phyloP scores from a whole-genome alignment of 2,888 invertebrate genomes.

The Desoria tigrina region DNA sequence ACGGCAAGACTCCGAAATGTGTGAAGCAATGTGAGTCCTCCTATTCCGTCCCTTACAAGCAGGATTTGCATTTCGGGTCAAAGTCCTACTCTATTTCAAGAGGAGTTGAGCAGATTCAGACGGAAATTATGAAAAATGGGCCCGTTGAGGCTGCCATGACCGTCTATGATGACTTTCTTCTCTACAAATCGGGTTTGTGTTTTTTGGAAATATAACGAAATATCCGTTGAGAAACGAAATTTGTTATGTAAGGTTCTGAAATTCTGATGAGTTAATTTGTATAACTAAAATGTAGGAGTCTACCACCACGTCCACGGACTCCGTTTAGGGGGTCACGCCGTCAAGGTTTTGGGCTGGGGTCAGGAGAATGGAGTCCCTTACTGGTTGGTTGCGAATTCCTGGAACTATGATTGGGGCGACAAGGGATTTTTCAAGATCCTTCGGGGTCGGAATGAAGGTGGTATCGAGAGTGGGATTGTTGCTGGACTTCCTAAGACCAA shows the following conservation, averaged over 20 bases:
- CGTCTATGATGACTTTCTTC: conserved; percentile 80
- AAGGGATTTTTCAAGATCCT: conserved; percentile 83
- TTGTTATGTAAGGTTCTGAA: too few species aligned
- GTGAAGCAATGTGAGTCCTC: conserved; percentile 65
- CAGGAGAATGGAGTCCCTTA: conserved; percentile 73
- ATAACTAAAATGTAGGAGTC: too few species aligned
- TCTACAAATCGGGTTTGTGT: conserved; percentile 83
- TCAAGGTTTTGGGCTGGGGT: conserved; percentile 89
- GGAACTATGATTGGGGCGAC: conserved; percentile 82
- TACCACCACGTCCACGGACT: conserved; percentile 74
- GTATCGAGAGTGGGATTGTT: conserved; percentile 70
- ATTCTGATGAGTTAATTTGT: too few species aligned
- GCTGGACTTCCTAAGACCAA: conserved; percentile 66
- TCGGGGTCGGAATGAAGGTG: conserved; percentile 75
- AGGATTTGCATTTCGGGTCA: conserved; percentile 75
- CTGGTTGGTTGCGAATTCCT: conserved; percentile 90
- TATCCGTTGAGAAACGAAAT: too few species aligned
- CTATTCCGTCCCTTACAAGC: conserved; percentile 70
- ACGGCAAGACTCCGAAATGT: conserved; percentile 77
- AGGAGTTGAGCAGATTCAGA: conserved; percentile 58
- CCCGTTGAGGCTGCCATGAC: conserved; percentile 87
- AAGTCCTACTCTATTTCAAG: conserved; percentile 46
- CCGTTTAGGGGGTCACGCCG: conserved; percentile 80
- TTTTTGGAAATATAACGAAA: too few species aligned
- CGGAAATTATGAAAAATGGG: conserved; percentile 81